phyloP scores from a whole-genome alignment of 2,113 vertebrate genomes.

The Lycaon pictus region DNA sequence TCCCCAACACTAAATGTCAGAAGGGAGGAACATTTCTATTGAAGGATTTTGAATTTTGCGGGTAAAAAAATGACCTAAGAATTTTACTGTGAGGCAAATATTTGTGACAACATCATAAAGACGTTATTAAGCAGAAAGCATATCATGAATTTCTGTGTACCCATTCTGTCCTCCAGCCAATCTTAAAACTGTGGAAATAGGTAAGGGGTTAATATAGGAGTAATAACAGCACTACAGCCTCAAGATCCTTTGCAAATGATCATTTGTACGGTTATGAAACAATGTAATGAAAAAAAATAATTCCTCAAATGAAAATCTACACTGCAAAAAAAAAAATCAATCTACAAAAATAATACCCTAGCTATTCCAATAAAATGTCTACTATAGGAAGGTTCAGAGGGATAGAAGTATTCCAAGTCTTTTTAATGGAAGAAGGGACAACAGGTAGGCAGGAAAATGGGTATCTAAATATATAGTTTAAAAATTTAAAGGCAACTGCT shows the following conservation, averaged over 20 bases:
- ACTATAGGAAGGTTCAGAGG: neutral
- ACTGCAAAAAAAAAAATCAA: neutral
- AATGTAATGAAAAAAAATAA: neutral
- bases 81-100: neutral
- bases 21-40: neutral
- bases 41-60: neutral
- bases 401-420: neutral
- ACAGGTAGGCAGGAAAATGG: neutral
- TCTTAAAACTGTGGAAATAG: too few species aligned
- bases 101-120: neutral
- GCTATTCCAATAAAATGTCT: neutral
- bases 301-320: neutral
- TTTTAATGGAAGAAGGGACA: neutral
- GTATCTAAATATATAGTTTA: neutral
- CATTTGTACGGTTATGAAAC: neutral
- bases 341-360: neutral
- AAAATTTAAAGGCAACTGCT: neutral
- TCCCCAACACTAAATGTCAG: neutral
- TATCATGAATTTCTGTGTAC: neutral
- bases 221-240: neutral
- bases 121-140: neutral
- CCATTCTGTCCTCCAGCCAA: neutral
- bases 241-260: neutral
- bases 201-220: neutral
- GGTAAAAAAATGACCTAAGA: neutral